These are phyloP conservation scores for Dyspetes luteomarginatus DNA, from an alignment of 2,888 invertebrate genomes.

Conservation along the genomic window DNA sequence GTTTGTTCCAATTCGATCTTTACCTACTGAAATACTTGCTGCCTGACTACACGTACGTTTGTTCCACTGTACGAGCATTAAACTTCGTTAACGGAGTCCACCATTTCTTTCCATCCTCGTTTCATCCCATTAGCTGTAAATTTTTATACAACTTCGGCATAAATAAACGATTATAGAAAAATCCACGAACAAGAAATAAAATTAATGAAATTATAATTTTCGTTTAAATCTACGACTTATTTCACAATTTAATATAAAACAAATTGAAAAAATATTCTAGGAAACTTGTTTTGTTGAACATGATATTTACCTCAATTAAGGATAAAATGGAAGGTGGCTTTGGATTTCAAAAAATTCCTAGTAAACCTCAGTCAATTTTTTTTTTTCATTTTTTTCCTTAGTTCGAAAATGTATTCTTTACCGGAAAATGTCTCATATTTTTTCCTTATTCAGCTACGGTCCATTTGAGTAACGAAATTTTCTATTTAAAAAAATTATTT, in stretches of 20 bases:
- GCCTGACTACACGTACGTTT: slow-evolving; percentile 26
- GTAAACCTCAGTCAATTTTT: too few species aligned
- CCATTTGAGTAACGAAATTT: neutral
- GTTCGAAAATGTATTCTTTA: too few species aligned
- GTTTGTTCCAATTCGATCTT: slow-evolving; percentile 23
- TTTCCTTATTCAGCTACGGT: too few species aligned
- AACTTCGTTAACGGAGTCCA: neutral
- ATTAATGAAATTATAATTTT: neutral
- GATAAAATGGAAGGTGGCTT: too few species aligned
- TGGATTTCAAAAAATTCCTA: too few species aligned
- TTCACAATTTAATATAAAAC: too few species aligned
- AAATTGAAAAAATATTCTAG: too few species aligned
- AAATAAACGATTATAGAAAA: neutral
- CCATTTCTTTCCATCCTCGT: neutral
- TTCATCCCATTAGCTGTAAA: neutral
- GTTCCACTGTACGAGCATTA: slow-evolving; percentile 17
- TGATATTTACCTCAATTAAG: too few species aligned
- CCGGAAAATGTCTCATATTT: too few species aligned
- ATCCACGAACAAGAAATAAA: neutral
- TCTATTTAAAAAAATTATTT: neutral
- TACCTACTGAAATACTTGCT: slow-evolving; percentile 30
- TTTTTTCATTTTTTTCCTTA: too few species aligned
- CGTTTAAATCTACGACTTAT: too few species aligned
- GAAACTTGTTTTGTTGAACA: too few species aligned
- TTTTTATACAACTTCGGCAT: neutral